phyloP scores from a whole-genome alignment of 2,113 vertebrate genomes.

The human (Homo sapiens) region DNA sequence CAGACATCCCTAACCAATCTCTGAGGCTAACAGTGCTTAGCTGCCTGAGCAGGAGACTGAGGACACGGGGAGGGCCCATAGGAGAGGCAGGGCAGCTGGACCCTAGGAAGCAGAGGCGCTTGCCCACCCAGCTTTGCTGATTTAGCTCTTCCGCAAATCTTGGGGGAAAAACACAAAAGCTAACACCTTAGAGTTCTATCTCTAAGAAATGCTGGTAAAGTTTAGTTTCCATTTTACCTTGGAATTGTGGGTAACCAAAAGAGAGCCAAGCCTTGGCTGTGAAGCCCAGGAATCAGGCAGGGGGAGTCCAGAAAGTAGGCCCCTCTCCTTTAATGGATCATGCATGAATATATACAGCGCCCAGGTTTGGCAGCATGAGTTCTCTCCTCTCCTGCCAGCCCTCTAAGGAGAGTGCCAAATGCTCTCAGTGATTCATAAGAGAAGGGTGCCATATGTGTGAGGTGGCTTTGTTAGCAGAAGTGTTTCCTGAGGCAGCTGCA shows the following conservation, averaged over 20 bases:
- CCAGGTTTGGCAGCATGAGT: neutral
- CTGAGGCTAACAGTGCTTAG: neutral
- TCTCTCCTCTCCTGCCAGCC: neutral
- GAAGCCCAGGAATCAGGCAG: neutral
- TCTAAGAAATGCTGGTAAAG: neutral
- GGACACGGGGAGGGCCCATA: neutral
- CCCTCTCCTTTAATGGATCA: neutral
- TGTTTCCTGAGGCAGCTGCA: neutral
- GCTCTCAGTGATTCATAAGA: neutral
- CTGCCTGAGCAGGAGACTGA: neutral
- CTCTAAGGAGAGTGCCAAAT: neutral
- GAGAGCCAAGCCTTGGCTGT: neutral
- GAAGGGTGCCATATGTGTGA: neutral
- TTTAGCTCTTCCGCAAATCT: conserved; percentile 5
- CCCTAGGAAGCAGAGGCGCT: neutral
- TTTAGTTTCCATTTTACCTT: conserved; percentile 54
- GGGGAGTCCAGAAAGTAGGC: neutral
- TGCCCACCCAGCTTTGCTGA: neutral
- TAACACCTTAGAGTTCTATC: neutral
- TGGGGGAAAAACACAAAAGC: neutral
- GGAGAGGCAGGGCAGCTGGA: neutral
- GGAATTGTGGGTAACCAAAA: conserved; percentile 23
- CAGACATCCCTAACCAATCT: conserved; percentile 34
- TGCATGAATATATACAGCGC: neutral
- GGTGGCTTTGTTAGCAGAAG: neutral